Evolutionary conservation across 2,797 vertebrate species (phyloP).

Genomic region (Hydrocynus forskahlii): DNA sequence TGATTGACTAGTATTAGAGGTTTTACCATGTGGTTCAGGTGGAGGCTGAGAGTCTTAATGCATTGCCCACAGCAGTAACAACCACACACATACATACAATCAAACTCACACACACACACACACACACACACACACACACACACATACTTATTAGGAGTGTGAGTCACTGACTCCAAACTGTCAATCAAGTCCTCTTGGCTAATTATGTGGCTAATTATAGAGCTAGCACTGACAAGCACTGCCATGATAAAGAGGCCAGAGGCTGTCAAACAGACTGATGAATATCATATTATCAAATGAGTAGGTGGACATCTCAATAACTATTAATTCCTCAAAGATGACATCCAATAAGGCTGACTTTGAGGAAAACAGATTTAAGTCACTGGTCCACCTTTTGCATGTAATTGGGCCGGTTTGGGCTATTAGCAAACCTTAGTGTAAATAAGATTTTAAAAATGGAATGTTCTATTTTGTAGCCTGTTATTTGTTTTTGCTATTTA

Average conservation of each 20-base stretch:
- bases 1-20: conserved; percentile 49
- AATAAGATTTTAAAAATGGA: neutral
- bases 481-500: neutral
- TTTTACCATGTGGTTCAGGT: conserved; percentile 41
- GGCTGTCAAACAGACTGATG: conserved; percentile 61
- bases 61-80: conserved; percentile 46
- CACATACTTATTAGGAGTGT: conserved; percentile 37
- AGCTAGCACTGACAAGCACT: conserved; percentile 55
- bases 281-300: conserved; percentile 53
- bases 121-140: neutral
- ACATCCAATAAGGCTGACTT: conserved; percentile 33
- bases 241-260: conserved; percentile 62
- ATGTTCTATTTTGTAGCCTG: neutral
- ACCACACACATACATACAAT: no score
- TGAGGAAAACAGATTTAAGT: conserved; percentile 38
- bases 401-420: neutral
- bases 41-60: conserved; percentile 50
- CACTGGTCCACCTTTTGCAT: neutral
- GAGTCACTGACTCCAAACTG: conserved; percentile 69
- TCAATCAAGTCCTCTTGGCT: conserved; percentile 64
- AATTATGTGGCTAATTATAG: conserved; percentile 70
- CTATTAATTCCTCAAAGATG: conserved; percentile 52
- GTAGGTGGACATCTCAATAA: conserved; percentile 60
- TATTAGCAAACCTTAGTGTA: neutral
- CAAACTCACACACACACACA: neutral